Percentiles rank a stretch among this genome's conserved stretches.
These are phyloP conservation scores for Corythucha ciliata DNA, from an alignment of 2,888 invertebrate species.

Conservation along the genomic window DNA sequence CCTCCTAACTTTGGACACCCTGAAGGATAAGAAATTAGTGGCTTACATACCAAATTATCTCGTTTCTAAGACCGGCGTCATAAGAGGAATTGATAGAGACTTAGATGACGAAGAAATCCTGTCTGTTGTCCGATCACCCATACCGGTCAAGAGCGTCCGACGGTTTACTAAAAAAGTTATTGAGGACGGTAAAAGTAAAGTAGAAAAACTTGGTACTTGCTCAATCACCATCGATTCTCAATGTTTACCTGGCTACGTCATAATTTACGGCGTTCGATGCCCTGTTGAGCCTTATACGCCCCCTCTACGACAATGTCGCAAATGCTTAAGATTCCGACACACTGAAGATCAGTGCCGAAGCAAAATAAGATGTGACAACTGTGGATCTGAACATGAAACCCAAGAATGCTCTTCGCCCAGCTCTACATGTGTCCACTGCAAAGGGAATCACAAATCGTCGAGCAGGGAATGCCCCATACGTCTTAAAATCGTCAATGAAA, in stretches of 20 bases:
- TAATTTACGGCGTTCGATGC: neutral
- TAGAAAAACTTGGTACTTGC: neutral
- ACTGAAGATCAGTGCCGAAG: neutral
- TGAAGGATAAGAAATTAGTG: neutral
- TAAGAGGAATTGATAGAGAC: neutral
- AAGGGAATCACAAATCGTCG: no score
- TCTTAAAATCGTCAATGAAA: no score
- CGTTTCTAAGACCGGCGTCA: constrained; percentile 6
- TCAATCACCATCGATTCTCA: neutral
- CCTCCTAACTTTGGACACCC: neutral
- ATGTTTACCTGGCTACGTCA: neutral
- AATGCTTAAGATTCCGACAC: constrained; percentile 5
- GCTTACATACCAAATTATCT: constrained; percentile 5
- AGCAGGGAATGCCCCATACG: no score
- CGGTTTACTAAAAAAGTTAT: neutral
- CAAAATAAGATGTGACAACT: neutral
- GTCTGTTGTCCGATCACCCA: neutral
- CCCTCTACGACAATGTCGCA: neutral
- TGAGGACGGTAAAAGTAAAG: neutral
- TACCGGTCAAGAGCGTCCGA: neutral
- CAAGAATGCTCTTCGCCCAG: no score
- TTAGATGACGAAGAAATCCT: neutral
- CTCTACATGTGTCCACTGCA: no score
- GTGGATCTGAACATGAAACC: neutral
- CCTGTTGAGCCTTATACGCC: neutral